Percentiles rank a stretch among this genome's conserved stretches.
These are phyloP conservation scores for Solenopsis invicta DNA, from an alignment of 1,140 invertebrate species.

Conservation along the genomic window DNA sequence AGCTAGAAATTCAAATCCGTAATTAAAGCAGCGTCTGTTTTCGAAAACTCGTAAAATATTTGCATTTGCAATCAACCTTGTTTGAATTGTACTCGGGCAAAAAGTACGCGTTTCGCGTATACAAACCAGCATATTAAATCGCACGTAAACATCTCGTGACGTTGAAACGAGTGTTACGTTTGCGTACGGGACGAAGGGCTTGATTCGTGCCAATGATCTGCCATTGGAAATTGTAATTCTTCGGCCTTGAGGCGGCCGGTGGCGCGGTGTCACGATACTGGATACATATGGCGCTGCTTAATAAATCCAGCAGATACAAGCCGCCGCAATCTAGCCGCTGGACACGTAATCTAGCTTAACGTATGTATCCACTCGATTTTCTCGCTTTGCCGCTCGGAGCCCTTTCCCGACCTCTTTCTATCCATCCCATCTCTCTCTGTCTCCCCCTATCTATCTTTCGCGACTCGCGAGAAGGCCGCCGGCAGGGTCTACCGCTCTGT, in stretches of 20 bases:
- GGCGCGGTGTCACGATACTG: neutral
- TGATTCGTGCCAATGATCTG: constrained; percentile 46
- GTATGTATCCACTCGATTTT: constrained; percentile 73
- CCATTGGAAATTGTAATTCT: constrained; percentile 70
- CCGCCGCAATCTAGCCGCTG: constrained; percentile 64
- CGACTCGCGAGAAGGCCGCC: constrained; percentile 7
- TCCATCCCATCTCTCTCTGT: constrained; percentile 24
- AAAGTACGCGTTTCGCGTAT: neutral
- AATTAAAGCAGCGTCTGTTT: constrained; percentile 30
- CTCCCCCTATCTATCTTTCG: constrained; percentile 13
- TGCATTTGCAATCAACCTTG: constrained; percentile 24
- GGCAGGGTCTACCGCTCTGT: neutral
- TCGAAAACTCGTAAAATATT: constrained; percentile 25
- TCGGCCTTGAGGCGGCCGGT: constrained; percentile 26
- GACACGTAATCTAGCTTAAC: constrained; percentile 77
- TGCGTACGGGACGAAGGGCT: neutral
- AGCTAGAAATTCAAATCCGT: constrained; percentile 26
- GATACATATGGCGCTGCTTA: constrained; percentile 68
- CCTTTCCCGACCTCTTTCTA: constrained; percentile 35
- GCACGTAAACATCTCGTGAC: constrained; percentile 28
- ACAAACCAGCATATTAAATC: constrained; percentile 25
- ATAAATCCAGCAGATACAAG: constrained; percentile 74
- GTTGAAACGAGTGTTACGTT: neutral
- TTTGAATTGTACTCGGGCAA: constrained; percentile 2
- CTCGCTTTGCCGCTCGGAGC: constrained; percentile 52